Conservation (phyloP, 2,888 invertebrate genomes). For the Empis livida region DNA sequence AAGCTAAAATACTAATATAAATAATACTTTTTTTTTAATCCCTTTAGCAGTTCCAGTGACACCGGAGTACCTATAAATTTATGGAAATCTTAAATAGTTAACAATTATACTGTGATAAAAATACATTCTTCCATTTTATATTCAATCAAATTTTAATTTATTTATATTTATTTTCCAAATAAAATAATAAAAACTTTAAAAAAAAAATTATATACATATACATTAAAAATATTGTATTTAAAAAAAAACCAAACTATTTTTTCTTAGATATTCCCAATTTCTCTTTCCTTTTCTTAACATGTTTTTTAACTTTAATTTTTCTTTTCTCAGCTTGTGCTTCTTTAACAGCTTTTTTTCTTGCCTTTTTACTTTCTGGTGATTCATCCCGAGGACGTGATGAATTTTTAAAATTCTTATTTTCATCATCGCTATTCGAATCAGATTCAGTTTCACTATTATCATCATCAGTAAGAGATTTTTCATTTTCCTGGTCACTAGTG, state of each 20-base stretch:
- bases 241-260: slow-evolving; percentile 16
- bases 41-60: no score
- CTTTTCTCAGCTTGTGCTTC: slow-evolving; percentile 71
- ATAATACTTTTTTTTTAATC: no score
- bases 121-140: no score
- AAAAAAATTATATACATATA: not conserved
- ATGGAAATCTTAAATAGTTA: no score
- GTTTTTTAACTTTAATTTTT: slow-evolving; percentile 82
- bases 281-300: slow-evolving; percentile 81
- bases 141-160: no score
- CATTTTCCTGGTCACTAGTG: slow-evolving; percentile 19
- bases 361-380: slow-evolving; percentile 64
- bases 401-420: slow-evolving; percentile 45
- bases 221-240: not conserved
- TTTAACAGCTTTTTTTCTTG: slow-evolving; percentile 53
- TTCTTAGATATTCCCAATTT: slow-evolving; percentile 39
- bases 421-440: slow-evolving; percentile 18
- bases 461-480: slow-evolving; percentile 2
- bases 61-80: no score
- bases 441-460: slow-evolving; percentile 10
- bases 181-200: no score
- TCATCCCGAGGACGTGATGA: slow-evolving; percentile 64
- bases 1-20: no score
- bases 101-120: no score
- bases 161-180: no score